Percentiles rank a stretch among this genome's conserved stretches.
Evolutionary conservation across 2,113 vertebrate genomes (phyloP).

Genomic region (Tauraco erythrolophus): DNA sequence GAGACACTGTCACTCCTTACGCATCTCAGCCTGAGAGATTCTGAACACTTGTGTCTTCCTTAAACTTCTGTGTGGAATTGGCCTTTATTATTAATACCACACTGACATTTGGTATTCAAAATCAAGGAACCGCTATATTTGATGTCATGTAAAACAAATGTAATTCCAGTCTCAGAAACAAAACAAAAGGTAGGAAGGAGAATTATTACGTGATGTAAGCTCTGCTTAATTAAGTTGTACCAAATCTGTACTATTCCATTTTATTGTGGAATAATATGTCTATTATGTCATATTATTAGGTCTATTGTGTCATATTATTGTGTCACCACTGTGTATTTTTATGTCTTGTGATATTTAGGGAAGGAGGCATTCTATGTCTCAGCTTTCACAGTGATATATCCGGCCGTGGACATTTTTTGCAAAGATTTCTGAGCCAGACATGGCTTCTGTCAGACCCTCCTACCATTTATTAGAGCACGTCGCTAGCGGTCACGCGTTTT

Average conservation of each 20-base stretch:
- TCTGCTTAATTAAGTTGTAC: not conserved
- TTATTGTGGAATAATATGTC: not conserved
- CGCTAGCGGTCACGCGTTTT: not conserved
- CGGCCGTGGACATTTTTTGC: not conserved
- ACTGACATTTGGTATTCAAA: not conserved
- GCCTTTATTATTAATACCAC: not conserved
- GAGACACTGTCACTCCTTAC: not conserved
- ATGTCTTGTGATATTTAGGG: not conserved
- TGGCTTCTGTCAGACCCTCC: not conserved
- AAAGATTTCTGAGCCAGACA: not conserved
- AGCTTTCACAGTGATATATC: not conserved
- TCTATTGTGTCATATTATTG: not conserved
- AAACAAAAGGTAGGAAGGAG: not conserved
- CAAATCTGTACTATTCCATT: not conserved
- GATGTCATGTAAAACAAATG: not conserved
- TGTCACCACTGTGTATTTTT: not conserved
- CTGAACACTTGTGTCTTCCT: not conserved
- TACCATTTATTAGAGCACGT: not conserved
- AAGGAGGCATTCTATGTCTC: not conserved
- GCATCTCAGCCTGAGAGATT: not conserved
- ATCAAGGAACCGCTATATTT: not conserved
- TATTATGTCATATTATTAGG: too few relatives aligned
- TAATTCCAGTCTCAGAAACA: not conserved
- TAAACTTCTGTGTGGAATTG: not conserved
- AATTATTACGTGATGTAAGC: not conserved